Conservation (phyloP, 30 jellyfish, hydroid and myxozoan genomes). For the Sanderia malayensis region DNA sequence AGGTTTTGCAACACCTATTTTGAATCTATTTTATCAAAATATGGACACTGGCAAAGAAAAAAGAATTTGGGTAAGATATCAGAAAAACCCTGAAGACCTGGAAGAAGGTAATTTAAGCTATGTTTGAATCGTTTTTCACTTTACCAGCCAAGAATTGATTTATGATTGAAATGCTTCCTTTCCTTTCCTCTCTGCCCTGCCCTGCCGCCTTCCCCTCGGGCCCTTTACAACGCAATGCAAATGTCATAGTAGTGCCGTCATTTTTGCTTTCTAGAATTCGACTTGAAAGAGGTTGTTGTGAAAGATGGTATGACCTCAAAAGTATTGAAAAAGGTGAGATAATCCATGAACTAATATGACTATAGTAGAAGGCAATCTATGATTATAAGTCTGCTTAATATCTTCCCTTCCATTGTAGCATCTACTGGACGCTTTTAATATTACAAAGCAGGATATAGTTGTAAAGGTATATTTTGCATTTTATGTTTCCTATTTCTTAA, state of each 20-base stretch:
- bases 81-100: constrained; percentile 19
- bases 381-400: not conserved
- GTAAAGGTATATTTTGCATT: constrained; percentile 20
- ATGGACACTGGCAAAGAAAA: constrained; percentile 11
- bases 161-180: too few species aligned
- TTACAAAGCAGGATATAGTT: constrained; percentile 22
- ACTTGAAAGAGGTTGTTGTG: constrained; percentile 24
- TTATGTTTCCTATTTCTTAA: not conserved
- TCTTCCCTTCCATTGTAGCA: constrained; percentile 7
- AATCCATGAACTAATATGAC: not conserved
- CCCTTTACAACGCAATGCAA: too few species aligned
- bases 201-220: too few species aligned
- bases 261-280: constrained; percentile 36
- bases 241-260: too few species aligned
- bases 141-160: too few species aligned
- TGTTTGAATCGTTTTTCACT: too few species aligned
- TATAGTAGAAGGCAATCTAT: not conserved
- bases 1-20: too few species aligned
- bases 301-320: constrained; percentile 34
- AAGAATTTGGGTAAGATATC: constrained; percentile 43
- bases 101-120: constrained; percentile 17
- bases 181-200: too few species aligned
- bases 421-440: constrained; percentile 22
- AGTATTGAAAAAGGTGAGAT: constrained; percentile 42
- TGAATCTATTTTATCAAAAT: too few species aligned